Evolutionary conservation across 2,797 vertebrate species (phyloP).

Genomic region (Harpagifer antarcticus): DNA sequence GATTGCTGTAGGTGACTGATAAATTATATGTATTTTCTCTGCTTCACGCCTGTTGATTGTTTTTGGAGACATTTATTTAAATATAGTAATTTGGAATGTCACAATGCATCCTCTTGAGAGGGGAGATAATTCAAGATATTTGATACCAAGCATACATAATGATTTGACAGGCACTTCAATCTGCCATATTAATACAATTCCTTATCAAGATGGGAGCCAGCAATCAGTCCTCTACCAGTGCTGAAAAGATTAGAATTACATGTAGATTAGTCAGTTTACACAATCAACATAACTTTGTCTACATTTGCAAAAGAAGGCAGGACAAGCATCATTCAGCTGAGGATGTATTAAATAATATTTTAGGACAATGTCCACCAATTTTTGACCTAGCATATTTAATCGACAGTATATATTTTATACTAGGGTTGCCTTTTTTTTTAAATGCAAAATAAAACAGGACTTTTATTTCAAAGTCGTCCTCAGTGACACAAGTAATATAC

Average conservation of each 20-base stretch:
- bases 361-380: not conserved
- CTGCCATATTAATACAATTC: constrained; percentile 9
- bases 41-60: not conserved
- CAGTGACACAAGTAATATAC: too few relatives aligned
- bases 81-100: not conserved
- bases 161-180: not conserved
- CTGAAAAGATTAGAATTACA: constrained; percentile 20
- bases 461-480: too few relatives aligned
- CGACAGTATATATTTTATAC: not conserved
- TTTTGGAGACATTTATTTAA: not conserved
- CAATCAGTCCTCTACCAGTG: constrained; percentile 14
- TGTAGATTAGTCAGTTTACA: constrained; percentile 9
- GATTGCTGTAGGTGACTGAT: not conserved
- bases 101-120: constrained; percentile 9
- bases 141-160: not conserved
- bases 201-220: not conserved
- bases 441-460: too few relatives aligned
- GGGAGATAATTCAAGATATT: constrained; percentile 11
- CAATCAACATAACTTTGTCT: constrained; percentile 10
- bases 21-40: not conserved
- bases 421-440: too few relatives aligned
- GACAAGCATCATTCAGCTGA: constrained; percentile 12
- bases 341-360: constrained; percentile 6
- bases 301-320: constrained; percentile 1
- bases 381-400: not conserved